Base-by-base conservation (phyloP, 2,113 vertebrate genomes). In the Alectura lathami region DNA sequence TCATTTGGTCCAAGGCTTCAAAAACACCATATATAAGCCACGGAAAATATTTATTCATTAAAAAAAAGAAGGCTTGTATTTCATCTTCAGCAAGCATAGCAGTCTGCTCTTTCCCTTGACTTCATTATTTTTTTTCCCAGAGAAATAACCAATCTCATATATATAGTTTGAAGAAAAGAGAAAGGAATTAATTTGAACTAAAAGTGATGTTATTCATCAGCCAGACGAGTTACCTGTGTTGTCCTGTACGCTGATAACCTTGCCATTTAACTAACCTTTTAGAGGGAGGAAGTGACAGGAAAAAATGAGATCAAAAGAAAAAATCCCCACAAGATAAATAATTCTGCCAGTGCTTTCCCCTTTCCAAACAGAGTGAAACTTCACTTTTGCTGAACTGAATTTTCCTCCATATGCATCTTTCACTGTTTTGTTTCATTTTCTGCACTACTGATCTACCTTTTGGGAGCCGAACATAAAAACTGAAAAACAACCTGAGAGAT, bases 391-490 rank as follows among this genome's bases (percentile, higher is more conserved):
- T 51, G 22, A 72, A 9, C 6, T 50, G n/a, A 48, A 8, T 88
- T 76, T 74, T 43, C 53, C 40, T 60, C 42, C 17, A 20, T n/a
- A 40, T 30, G 30, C 23, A 17, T 30, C 59, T 85, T 93, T 63
- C 48, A 17, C 50, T 43, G 10, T 24, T 75, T 82, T 64, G 56
- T 67, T 56, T 66, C 40, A 67, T 72, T 91, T 86, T 85, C 23
- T 38, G 11, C 38, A 64, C 26, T 76, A 8, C 69, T n/a, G 14
- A 79, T 51, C 56, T 57, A 45, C 50, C 74, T 72, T 86, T 91
- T 76, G 80, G 63, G 75, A 56, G 63, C 60, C 82, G 43, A 93
- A 92, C 40, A 96, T 40, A 69, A 89, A 96, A 95, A 96, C 48
- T 7, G 14, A 88, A 96, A 36, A 92, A 48, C 67, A 88, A 60